Evolutionary conservation across 2,797 vertebrate species (phyloP).

Genomic region (Lagorchestes hirsutus): DNA sequence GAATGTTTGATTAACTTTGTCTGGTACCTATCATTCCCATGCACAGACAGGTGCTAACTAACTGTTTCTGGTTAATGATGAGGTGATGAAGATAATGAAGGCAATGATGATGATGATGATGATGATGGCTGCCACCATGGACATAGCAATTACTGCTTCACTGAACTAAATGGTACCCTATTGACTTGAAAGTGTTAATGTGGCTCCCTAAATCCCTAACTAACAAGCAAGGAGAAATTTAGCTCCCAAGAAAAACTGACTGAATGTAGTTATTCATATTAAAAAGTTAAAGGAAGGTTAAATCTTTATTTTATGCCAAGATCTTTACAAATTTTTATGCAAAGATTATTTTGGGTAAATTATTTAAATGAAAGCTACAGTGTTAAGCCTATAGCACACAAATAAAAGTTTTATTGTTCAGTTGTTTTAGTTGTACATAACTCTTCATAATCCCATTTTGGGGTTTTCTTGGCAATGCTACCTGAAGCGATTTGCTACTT

Average conservation of each 20-base stretch:
- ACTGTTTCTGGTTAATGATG: neutral
- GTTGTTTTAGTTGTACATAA: too few species aligned
- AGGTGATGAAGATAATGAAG: neutral
- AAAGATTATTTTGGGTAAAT: neutral
- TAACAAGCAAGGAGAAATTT: neutral
- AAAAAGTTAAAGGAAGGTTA: neutral
- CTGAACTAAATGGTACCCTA: neutral
- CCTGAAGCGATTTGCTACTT: too few species aligned
- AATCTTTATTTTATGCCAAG: neutral
- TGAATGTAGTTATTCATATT: neutral
- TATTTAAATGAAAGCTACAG: neutral
- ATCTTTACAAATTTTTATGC: neutral
- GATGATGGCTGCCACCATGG: neutral
- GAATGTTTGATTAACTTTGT: neutral
- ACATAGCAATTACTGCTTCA: neutral
- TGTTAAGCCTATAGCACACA: too few species aligned
- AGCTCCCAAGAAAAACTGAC: neutral
- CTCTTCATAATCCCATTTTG: too few species aligned
- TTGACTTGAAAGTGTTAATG: neutral
- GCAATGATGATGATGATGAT: neutral
- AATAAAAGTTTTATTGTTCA: neutral
- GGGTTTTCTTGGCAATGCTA: too few species aligned
- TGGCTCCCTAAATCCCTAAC: neutral
- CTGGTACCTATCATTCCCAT: neutral
- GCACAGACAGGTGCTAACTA: neutral